Percentiles rank a stretch among this genome's conserved stretches.
These are phyloP conservation scores for Etheostoma nigrum DNA, from an alignment of 2,797 vertebrate species.

Conservation along the genomic window DNA sequence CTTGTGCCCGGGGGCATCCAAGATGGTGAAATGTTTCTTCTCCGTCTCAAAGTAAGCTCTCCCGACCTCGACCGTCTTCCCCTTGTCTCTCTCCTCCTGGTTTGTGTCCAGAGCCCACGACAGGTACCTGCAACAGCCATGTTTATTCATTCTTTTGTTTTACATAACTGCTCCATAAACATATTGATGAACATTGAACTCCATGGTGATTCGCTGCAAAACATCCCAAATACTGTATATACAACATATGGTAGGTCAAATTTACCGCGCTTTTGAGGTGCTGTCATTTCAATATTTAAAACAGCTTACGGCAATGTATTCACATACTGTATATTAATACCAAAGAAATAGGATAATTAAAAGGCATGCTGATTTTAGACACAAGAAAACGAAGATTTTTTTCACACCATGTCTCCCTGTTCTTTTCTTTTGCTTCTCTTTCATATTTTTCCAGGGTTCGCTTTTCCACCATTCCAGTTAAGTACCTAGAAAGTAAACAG, in stretches of 20 bases:
- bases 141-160: background rate
- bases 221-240: background rate
- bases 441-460: conserved; percentile 99
- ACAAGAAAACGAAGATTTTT: background rate
- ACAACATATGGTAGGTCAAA: background rate
- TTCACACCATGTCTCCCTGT: conserved; percentile 98
- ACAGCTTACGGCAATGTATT: background rate
- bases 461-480: conserved; percentile 99
- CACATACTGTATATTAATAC: background rate
- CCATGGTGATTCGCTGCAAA: background rate
- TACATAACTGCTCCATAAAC: too few relatives aligned
- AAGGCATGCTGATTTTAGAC: background rate
- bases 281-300: background rate
- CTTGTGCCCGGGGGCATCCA: conserved; percentile 98
- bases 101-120: conserved; percentile 99
- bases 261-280: fast-evolving
- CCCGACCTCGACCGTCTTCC: conserved; percentile 99
- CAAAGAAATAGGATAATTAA: too few relatives aligned
- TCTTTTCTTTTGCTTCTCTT: conserved; percentile 99
- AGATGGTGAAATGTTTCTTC: conserved; percentile 99
- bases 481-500: conserved; percentile 86
- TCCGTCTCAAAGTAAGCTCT: conserved; percentile 99
- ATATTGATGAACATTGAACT: background rate
- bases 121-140: conserved; percentile 88
- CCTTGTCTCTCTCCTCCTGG: conserved; percentile 99